Base-by-base conservation (phyloP, 2,797 vertebrate genomes). In the Poliocrania exsul region DNA sequence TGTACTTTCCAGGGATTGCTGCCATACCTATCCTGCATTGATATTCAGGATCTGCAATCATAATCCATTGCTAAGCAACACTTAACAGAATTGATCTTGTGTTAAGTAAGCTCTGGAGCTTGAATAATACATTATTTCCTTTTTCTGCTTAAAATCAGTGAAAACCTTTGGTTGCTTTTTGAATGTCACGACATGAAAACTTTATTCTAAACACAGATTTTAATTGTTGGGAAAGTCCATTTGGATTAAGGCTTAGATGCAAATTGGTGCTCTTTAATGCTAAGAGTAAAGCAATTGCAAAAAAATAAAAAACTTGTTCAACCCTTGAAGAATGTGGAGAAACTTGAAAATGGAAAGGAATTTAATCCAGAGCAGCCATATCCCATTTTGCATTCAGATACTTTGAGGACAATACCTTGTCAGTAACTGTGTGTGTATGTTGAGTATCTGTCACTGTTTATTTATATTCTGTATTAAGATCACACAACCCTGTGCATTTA, bases 1-100 rank as follows among this genome's bases (percentile, higher is more conserved):
- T 38, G 24, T 60, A 61, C 50, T 90, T 92, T 38, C 62, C 54
- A 90, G 66, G 84, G 92, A 83, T 62, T 86, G 75, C 47, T 95
- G 80, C 87, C 62, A 42, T 93, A 44, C 44, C 54, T 60, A 26
- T 65, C 51, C 80, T 46, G 44, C 51, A 94, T 96, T 96, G 93
- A 93, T 90, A 97, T 96, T 91, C 95, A 95, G 85, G 66, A 73
- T 90, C 87, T 90, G 80, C n/a, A 38, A 89, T 95, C 89, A 75
- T 95, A 97, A 96, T 88, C 94, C 96, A 96, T 97, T 96, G 95
- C 96, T 97, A 95, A 97, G 96, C 96, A 97, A 96, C 96, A 96
- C 95, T 97, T 97, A 97, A 96, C 93, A 96, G 96, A 96, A 96
- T 94, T 95, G 96, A 94, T 97, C 94, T 94, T 93, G 94, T 91